Base-by-base conservation (phyloP, 2,797 vertebrate genomes). In the Acomys russatus region DNA sequence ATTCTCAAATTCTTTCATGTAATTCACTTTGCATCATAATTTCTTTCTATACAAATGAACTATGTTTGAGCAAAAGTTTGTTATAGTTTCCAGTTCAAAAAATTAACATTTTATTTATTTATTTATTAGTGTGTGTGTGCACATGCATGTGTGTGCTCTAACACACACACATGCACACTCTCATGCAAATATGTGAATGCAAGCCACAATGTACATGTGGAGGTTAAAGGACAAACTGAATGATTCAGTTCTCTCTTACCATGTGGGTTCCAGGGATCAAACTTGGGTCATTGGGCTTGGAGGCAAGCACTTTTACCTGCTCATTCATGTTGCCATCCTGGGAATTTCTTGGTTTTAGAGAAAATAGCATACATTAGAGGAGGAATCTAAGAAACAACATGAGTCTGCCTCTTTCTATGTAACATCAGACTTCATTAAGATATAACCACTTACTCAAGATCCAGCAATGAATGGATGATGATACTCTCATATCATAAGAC, bases 381-480 rank as follows among this genome's bases (percentile, higher is more conserved):
- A 90, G 63, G 12, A 2, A 22, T 78, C 20, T 85, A 77, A 80
- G 44, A 96, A 95, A 88, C 78, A 71, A 88, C 28, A 59, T 90
- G n/a, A 91, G 51, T 64, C 61, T 94, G 28, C 9, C 33, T 87
- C n/a, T 87, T 91, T 68, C 73, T 74, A 64, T 88, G 82, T 25
- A 93, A 49, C 23, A 44, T 64, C 85, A 82, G 22, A 54, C 87
- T 68, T 4, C 4, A 80, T 56, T 85, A 56, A 93, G 56, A 56
- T 8, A 90, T 35, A 79, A 38, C 20, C 35, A 86, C 11, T 56
- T 79, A 35, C 0, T 0, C 28, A 66, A 23, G 2, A n/a, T 78
- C 33, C 12, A 66, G 59, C 25, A 77, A 54, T 90, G 33, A 78
- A 51, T 33, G 22, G 44, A 78, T n/a, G 44, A 35, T 71, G 68